Base-by-base conservation (phyloP, 2,113 vertebrate species). In the Lanius ludovicianus region DNA sequence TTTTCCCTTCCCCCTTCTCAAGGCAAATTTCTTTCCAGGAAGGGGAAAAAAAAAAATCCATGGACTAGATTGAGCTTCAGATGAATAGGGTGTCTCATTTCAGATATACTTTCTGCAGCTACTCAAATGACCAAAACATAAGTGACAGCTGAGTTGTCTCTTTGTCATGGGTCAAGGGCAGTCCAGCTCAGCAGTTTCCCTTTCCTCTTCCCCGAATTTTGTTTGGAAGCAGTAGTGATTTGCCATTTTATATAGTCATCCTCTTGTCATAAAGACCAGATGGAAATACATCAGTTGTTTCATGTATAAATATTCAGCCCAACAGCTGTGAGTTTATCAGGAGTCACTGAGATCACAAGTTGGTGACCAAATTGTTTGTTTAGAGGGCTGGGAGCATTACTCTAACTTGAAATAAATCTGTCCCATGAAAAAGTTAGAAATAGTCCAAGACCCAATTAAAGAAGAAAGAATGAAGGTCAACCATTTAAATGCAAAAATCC, bases 141-240 rank as follows among this genome's bases (percentile, higher is more conserved):
- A 93, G 88, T 91, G 92, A 90, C 87, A 97, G 85, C 91, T 93
- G 93, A 97, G 85, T 92, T 97, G 89, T 78, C 82, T 67, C 84
- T 94, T 78, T 95, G 74, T 84, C 41, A 15, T 44, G 83, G 94
- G 75, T 96, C 93, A 96, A 96, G 88, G 76, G 92, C 88, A 95
- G 77, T 93, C 83, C 85, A 88, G 7, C 68, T 97, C 73, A 94
- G 91, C 89, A 96, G 93, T 91, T 94, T 96, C 94, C 70, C 71
- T 97, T 97, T 96, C 82, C 77, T 92, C 88, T 96, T 95, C 65
- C 88, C 87, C 3, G 33, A 37, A 46, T 97, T 96, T 85, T 96
- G 75, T 96, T 96, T 97, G 79, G 92, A 92, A 92, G 91, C 56
- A 64, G 88, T 21, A 77, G 49, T 92, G 67, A 39, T 91, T 92